Conservation (phyloP, 1,140 invertebrate genomes). For the Trialeurodes vaporariorum region DNA sequence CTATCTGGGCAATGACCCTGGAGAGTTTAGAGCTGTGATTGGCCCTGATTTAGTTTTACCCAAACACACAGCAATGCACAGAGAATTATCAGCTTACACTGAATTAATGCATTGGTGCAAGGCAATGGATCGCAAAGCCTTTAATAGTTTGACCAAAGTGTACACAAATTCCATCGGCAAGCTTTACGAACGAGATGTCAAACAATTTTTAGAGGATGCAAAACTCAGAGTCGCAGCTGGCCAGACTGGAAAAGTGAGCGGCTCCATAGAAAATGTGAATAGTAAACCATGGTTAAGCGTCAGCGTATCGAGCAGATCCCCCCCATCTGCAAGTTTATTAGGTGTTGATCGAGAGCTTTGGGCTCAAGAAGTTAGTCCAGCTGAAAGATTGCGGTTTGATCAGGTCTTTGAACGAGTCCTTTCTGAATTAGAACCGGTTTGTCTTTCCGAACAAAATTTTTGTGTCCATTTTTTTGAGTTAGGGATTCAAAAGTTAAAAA, state of each 20-base stretch:
- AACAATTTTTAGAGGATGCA: constrained; percentile 65
- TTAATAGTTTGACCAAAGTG: constrained; percentile 62
- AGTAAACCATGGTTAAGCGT: neutral
- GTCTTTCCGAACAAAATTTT: constrained; percentile 90
- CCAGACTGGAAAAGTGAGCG: constrained; percentile 29
- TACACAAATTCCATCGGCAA: constrained; percentile 67
- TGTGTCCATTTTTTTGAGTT: constrained; percentile 88
- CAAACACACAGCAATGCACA: constrained; percentile 64
- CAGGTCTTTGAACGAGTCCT: constrained; percentile 67
- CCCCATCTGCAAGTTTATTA: constrained; percentile 33
- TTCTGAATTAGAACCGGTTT: constrained; percentile 79
- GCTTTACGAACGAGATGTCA: constrained; percentile 73
- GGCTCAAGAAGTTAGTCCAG: constrained; percentile 42
- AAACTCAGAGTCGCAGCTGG: constrained; percentile 39
- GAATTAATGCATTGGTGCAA: constrained; percentile 85
- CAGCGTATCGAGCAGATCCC: neutral
- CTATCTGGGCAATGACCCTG: constrained; percentile 59
- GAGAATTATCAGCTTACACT: constrained; percentile 68
- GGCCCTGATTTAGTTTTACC: constrained; percentile 46
- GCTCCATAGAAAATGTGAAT: neutral
- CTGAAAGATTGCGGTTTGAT: constrained; percentile 49
- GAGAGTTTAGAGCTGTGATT: constrained; percentile 41
- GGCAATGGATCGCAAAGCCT: constrained; percentile 70
- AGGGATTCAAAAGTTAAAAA: constrained; percentile 38
- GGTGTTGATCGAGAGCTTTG: constrained; percentile 46